Conservation (phyloP, 2,797 vertebrate genomes). For the Urophycis tenuis region DNA sequence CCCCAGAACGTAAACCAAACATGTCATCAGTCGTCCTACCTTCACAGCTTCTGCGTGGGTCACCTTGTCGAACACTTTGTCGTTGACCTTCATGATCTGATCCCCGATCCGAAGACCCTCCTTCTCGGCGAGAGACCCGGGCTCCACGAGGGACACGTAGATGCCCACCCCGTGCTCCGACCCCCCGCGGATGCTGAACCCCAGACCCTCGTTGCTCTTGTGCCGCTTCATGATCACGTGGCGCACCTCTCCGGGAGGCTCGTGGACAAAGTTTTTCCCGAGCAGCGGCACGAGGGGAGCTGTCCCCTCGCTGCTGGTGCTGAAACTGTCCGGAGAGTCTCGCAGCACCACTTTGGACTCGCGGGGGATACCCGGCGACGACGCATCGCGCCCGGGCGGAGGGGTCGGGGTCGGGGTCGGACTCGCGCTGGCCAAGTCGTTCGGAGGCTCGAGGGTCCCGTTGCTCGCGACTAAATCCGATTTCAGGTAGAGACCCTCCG, state of each 20-base stretch:
- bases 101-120: conserved; percentile 89
- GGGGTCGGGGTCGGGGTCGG: conserved; percentile 52
- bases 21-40: conserved; percentile 60
- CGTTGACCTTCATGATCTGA: conserved; percentile 94
- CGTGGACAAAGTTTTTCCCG: conserved; percentile 70
- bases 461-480: conserved; percentile 45
- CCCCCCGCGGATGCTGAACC: conserved; percentile 96
- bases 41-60: conserved; percentile 93
- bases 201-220: conserved; percentile 90
- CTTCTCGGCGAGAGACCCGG: conserved; percentile 89
- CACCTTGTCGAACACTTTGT: conserved; percentile 84
- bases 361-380: conserved; percentile 24
- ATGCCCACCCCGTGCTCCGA: conserved; percentile 96
- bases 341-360: conserved; percentile 62
- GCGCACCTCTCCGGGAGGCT: conserved; percentile 76
- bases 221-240: conserved; percentile 84
- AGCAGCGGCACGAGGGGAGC: conserved; percentile 70
- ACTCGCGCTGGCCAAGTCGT: conserved; percentile 45
- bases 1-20: background rate
- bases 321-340: conserved; percentile 70
- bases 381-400: conserved; percentile 44
- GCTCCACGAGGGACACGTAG: conserved; percentile 95
- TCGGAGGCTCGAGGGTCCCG: conserved; percentile 15
- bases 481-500: conserved; percentile 87
- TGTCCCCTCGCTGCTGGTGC: conserved; percentile 72